phyloP scores from a whole-genome alignment of 2,797 vertebrate genomes.

The Neosilurus mollespiculum region DNA sequence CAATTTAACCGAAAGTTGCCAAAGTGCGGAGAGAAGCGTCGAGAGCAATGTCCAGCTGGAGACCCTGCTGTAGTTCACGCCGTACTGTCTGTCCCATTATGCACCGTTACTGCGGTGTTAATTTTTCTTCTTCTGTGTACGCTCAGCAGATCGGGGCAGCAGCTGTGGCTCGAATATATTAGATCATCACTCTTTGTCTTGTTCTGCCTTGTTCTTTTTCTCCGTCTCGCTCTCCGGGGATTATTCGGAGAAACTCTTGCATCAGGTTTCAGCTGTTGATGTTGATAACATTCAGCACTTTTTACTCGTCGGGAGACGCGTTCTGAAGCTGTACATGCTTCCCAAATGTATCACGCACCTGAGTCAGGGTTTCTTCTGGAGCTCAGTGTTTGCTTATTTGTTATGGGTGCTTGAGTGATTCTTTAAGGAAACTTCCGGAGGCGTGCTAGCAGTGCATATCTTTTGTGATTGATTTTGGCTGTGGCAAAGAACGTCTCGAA shows the following conservation, averaged over 20 bases:
- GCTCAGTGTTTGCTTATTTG: background rate
- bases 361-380: background rate
- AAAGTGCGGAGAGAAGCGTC: conserved; percentile 17
- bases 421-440: background rate
- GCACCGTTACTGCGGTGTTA: background rate
- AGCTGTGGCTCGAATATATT: conserved; percentile 24
- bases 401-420: background rate
- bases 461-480: background rate
- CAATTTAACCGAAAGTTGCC: background rate
- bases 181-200: conserved; percentile 43
- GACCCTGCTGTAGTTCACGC: background rate
- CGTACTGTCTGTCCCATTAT: conserved; percentile 5
- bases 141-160: conserved; percentile 34
- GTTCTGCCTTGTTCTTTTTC: conserved; percentile 33
- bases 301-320: background rate
- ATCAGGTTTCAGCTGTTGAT: conserved; percentile 12
- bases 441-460: too few species aligned
- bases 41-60: conserved; percentile 6
- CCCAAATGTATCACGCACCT: background rate
- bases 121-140: conserved; percentile 14
- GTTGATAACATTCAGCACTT: conserved; percentile 8
- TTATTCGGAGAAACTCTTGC: background rate
- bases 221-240: conserved; percentile 32
- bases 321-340: background rate
- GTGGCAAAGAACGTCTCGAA: background rate